Evolutionary conservation across 2,888 invertebrate genomes (phyloP), one percentile per base, ranked within the genome.

Genomic region (Charanyca ferruginea): DNA sequence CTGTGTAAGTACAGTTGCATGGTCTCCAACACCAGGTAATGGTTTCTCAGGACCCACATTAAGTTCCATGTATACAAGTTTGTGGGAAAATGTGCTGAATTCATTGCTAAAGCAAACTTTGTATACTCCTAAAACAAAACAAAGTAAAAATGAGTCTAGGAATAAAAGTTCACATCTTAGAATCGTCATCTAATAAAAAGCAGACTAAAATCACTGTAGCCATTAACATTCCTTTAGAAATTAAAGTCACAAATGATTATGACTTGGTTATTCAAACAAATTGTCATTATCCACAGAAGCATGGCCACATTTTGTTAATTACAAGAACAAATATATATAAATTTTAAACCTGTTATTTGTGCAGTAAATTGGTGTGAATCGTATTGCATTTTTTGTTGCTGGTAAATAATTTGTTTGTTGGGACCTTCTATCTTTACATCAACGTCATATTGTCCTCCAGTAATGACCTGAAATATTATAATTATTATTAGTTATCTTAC

Each of bases 51-150:
- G 98, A 3, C 99, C 99, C 32, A 99, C 98, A 97, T 99, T 98
- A 86, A 99, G 98, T 91, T 99, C 99, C 97, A 99, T 98, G 93
- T 99, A 99, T 25, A 99, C 98, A 78, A 99, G 96, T 94, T 99
- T 99, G 90, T 99, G 99, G 8, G 99, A 98, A 93, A 99, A 99
- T 61, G 99, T 99, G 53, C 99, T 99, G 92, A 99, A 99, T 92
- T 99, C 99, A 95, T 99, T 99, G 91, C 99, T 99, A 93, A 99
- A 99, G 94, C 99, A 99, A 13, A 98, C 98, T 74, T 97, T 97
- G 88, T 98, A 98, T 0, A 97, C 95, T 73, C 99, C 99, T 83
- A 96, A 85, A 81, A 93, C 48, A 61, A 16, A 52, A 65, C 11
- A 20, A 32, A 22, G 4, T 9, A 9, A 13, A 28, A 61, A 35